Conservation (phyloP, 1,140 invertebrate species). For the Paraescarpia echinospica region DNA sequence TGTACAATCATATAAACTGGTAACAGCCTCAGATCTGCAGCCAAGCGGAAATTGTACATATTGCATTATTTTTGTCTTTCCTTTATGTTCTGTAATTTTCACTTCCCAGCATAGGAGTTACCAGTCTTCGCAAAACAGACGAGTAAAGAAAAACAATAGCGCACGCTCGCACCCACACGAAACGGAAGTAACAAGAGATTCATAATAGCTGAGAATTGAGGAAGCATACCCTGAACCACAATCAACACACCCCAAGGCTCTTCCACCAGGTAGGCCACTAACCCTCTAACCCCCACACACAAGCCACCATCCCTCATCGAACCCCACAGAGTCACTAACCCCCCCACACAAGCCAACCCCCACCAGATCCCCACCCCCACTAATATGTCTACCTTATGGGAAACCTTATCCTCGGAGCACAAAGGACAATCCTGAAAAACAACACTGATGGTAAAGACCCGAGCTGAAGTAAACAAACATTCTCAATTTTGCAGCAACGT, state of each 20-base stretch:
- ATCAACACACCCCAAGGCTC: not conserved
- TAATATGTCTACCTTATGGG: not conserved
- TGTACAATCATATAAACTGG: no score
- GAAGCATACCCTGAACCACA: not conserved
- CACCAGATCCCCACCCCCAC: no score
- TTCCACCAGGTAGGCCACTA: not conserved
- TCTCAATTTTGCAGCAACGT: not conserved
- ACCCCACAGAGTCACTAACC: no score
- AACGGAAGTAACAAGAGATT: not conserved
- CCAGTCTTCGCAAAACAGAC: not conserved
- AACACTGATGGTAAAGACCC: not conserved
- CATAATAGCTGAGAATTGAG: not conserved
- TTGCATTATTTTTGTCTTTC: no score
- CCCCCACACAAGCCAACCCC: no score
- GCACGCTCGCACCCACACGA: not conserved
- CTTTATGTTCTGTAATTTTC: no score
- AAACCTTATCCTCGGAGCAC: not conserved
- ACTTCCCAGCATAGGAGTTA: no score
- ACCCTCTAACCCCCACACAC: no score
- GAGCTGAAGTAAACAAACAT: not conserved
- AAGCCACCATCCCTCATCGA: no score
- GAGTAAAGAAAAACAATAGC: not conserved
- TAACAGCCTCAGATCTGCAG: no score
- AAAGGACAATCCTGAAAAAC: not conserved
- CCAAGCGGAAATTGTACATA: no score